Evolutionary conservation across 1,140 invertebrate species (phyloP).

Genomic region (Scaptomyza montana): DNA sequence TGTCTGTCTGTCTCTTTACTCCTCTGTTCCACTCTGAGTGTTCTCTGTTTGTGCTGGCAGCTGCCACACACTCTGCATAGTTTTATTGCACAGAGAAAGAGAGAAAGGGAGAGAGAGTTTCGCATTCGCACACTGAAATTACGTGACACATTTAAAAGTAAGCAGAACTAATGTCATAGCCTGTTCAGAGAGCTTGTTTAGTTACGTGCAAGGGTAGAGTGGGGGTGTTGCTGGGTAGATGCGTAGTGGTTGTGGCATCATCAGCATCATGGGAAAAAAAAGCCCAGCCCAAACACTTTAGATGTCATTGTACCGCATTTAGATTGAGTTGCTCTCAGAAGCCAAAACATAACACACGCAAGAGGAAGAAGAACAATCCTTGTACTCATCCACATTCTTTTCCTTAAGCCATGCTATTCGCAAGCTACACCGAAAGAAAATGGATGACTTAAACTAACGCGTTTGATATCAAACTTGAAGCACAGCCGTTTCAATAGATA

Average conservation of each 20-base stretch:
- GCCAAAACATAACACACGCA: slow-evolving; percentile 76
- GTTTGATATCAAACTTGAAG: no score
- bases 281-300: slow-evolving; percentile 74
- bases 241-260: slow-evolving; percentile 4
- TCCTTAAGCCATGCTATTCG: slow-evolving; percentile 12
- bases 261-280: slow-evolving; percentile 44
- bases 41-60: not conserved
- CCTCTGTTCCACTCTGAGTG: slow-evolving; percentile 16
- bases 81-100: slow-evolving; percentile 14
- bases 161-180: slow-evolving; percentile 78
- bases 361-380: slow-evolving; percentile 22
- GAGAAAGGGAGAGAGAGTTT: not conserved
- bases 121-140: slow-evolving; percentile 55
- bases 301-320: slow-evolving; percentile 82
- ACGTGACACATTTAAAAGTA: slow-evolving; percentile 81
- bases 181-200: slow-evolving; percentile 27
- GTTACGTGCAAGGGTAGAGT: slow-evolving; percentile 2
- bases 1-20: not conserved
- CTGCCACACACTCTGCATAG: slow-evolving; percentile 14
- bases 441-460: no score
- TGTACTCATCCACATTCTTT: slow-evolving; percentile 21
- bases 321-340: slow-evolving; percentile 79
- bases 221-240: not conserved
- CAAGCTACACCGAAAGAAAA: not conserved
- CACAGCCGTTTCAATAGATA: no score